Conservation (phyloP, 2,113 vertebrate species). For the Megaleporinus macrocephalus region DNA sequence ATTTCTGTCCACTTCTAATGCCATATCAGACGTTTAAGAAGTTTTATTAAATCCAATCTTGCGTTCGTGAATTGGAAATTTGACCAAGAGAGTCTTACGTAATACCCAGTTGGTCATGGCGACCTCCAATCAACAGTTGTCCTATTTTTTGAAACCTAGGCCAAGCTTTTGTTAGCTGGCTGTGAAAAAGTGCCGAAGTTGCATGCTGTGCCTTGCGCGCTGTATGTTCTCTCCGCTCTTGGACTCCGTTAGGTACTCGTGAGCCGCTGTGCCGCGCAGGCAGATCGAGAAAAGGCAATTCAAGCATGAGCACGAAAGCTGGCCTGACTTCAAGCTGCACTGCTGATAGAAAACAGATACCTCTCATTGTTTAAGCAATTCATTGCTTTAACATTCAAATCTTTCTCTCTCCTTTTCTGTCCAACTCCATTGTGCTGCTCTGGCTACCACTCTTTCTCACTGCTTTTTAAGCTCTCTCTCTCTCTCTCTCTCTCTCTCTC, state of each 20-base stretch:
- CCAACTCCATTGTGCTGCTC: neutral
- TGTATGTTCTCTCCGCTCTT: too few species aligned
- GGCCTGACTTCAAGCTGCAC: neutral
- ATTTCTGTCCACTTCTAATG: too few species aligned
- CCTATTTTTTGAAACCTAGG: neutral
- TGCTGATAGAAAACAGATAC: neutral
- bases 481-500: neutral
- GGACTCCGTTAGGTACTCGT: too few species aligned
- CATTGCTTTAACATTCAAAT: neutral
- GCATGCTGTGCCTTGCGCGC: neutral
- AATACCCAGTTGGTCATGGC: slow-evolving; percentile 29
- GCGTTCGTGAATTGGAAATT: too few species aligned
- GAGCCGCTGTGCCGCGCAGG: too few species aligned
- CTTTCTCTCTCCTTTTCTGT: neutral
- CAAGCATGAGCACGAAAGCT: too few species aligned
- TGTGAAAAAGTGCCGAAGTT: neutral
- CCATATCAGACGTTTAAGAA: too few species aligned
- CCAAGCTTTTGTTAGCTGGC: neutral
- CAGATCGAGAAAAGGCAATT: too few species aligned
- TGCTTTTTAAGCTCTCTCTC: neutral
- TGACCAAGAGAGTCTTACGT: neutral
- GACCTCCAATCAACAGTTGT: slow-evolving; percentile 8
- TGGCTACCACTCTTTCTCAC: neutral
- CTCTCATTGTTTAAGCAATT: too few species aligned
- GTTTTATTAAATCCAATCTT: too few species aligned